These are phyloP conservation scores for Alcedo atthis DNA, from an alignment of 2,797 vertebrate genomes.

Conservation along the genomic window DNA sequence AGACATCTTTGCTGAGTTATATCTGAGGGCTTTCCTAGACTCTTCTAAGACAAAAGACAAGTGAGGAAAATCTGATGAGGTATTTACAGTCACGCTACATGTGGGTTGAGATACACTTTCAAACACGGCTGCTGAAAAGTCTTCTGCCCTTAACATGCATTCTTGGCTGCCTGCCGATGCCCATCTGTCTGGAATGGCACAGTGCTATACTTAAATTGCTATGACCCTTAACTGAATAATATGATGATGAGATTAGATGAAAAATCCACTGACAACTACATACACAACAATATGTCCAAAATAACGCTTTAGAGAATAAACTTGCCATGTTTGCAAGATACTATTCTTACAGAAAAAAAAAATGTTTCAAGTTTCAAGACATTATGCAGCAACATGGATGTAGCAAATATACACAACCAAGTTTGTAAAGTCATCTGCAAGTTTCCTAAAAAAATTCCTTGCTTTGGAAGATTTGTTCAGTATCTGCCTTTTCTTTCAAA, in stretches of 20 bases:
- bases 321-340: not conserved
- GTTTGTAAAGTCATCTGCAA: not conserved
- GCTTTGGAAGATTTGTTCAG: not conserved
- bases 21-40: not conserved
- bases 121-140: not conserved
- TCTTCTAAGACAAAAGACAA: not conserved
- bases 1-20: not conserved
- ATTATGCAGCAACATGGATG: fast-evolving
- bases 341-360: not conserved
- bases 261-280: not conserved
- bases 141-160: not conserved
- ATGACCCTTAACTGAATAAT: not conserved
- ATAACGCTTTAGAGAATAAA: not conserved
- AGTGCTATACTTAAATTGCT: not conserved
- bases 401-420: fast-evolving
- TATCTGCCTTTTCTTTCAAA: not conserved
- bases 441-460: not conserved
- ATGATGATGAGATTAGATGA: not conserved
- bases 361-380: not conserved
- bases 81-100: not conserved
- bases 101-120: not conserved
- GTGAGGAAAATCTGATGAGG: not conserved
- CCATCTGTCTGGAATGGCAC: constrained; percentile 26
- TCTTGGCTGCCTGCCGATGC: not conserved
- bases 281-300: not conserved